Evolutionary conservation across 2,888 invertebrate genomes (phyloP), one percentile per base, ranked within the genome.

Genomic region (Hipparchia sbordonii): DNA sequence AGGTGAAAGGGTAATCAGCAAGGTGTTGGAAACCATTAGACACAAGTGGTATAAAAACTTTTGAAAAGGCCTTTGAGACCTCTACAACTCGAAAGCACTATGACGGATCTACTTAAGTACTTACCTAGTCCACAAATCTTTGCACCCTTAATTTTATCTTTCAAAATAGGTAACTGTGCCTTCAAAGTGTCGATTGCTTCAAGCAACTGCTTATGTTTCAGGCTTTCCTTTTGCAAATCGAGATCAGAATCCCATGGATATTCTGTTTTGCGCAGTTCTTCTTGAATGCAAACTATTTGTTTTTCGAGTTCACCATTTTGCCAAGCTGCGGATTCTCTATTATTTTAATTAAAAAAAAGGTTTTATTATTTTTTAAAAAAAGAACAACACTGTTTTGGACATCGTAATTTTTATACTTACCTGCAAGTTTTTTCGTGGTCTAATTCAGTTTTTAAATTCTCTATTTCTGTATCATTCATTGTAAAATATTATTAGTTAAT

Each of bases 371-470:
- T n/a, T 54, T 66, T n/a, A 46, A 6, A 12, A 9, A 10, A 51
- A 23, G 23, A 65, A 23, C 23, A 12, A 23, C 23, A 23, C 51
- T 46, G 9, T 7, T 13, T 1, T 57, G n/a, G 8, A 12, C 0
- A 46, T 8, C 13, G 2, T 45, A 13, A 23, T 12, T 2, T 8
- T 8, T 62, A 33, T 6, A 39, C 8, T 13, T 63, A 93, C 94
- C 94, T 89, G 84, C 88, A 90, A 72, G 87, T 85, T 80, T 90
- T 94, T 83, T 94, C 94, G 76, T 92, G 91, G 72, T 94, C 94
- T 77, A 93, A 81, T 84, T 94, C 94, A 74, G 80, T 87, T 87
- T 89, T 94, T 74, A 94, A 83, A 77, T 78, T 82, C 65, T 94
- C 94, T 72, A 94, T 89, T 86, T 94, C 94, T 82, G 82, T 89